Percentiles rank a stretch among this genome's conserved stretches.
These are phyloP conservation scores for Scaptomyza hsui DNA, from an alignment of 1,140 invertebrate genomes.

Conservation along the genomic window DNA sequence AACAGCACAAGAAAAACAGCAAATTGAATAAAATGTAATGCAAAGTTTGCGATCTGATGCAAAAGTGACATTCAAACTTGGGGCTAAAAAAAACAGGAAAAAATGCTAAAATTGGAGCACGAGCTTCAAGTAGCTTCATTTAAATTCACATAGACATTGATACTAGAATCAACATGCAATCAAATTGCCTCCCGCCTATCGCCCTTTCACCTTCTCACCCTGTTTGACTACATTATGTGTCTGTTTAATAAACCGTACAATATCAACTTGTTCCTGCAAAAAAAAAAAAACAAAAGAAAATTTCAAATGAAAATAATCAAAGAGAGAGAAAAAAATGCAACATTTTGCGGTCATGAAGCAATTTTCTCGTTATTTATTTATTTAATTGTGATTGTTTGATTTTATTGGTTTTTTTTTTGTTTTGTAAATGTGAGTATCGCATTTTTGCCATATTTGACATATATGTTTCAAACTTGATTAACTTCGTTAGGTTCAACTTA, in stretches of 20 bases:
- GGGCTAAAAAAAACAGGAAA: conserved; percentile 20
- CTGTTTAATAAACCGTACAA: background rate
- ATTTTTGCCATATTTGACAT: conserved; percentile 11
- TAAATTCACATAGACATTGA: conserved; percentile 10
- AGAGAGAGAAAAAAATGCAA: background rate
- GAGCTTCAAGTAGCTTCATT: conserved; percentile 2
- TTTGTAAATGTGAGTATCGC: background rate
- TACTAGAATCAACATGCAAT: conserved; percentile 13
- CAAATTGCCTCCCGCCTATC: conserved; percentile 1
- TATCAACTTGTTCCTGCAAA: too few species aligned
- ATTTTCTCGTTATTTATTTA: conserved; percentile 29
- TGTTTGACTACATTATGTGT: background rate
- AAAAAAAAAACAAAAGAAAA: conserved; percentile 1
- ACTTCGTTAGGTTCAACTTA: conserved; percentile 24
- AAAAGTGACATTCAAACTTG: conserved; percentile 22
- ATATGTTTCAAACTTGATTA: conserved; percentile 29
- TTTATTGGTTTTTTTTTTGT: background rate
- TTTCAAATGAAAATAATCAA: background rate
- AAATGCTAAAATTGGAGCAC: conserved; percentile 9
- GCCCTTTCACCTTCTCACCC: background rate
- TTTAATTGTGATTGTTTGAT: conserved; percentile 32
- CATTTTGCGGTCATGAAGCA: conserved; percentile 10
- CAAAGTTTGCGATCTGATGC: conserved; percentile 28
- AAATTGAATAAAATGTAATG: conserved; percentile 37
- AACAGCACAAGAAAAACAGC: conserved; percentile 3